phyloP scores from a whole-genome alignment of 1,140 invertebrate genomes.

The Pseudomyrmex dendroicus region DNA sequence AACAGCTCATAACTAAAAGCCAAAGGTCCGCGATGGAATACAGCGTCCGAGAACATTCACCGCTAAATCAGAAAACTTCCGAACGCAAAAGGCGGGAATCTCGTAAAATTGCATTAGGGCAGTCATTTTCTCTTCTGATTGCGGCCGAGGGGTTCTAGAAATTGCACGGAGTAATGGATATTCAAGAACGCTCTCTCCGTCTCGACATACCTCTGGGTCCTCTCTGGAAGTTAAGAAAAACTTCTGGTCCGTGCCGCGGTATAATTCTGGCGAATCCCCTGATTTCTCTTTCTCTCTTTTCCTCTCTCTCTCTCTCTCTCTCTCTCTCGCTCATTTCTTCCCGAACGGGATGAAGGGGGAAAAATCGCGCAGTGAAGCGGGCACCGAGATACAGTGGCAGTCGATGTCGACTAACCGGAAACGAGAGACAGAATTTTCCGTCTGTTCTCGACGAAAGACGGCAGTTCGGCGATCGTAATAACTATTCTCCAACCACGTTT shows the following conservation, averaged over 20 bases:
- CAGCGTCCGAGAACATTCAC: conserved; percentile 48
- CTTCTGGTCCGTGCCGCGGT: neutral
- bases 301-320: neutral
- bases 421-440: conserved; percentile 52
- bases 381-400: neutral
- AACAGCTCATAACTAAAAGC: conserved; percentile 60
- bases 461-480: conserved; percentile 74
- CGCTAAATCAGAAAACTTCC: conserved; percentile 65
- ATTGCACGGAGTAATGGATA: conserved; percentile 56
- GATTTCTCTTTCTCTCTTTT: neutral
- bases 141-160: conserved; percentile 39
- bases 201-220: conserved; percentile 23
- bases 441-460: conserved; percentile 49
- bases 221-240: conserved; percentile 37
- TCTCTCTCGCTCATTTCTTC: neutral
- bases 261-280: conserved; percentile 34
- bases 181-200: conserved; percentile 21
- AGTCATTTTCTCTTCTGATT: conserved; percentile 54
- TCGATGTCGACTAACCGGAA: neutral
- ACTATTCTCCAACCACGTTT: conserved; percentile 69
- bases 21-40: conserved; percentile 39
- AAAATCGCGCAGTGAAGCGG: neutral
- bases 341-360: neutral
- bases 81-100: conserved; percentile 40
- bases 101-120: conserved; percentile 62